Evolutionary conservation across 2,888 invertebrate species (phyloP), one percentile per base, ranked within the genome.

Genomic region (Tenthredo livida): DNA sequence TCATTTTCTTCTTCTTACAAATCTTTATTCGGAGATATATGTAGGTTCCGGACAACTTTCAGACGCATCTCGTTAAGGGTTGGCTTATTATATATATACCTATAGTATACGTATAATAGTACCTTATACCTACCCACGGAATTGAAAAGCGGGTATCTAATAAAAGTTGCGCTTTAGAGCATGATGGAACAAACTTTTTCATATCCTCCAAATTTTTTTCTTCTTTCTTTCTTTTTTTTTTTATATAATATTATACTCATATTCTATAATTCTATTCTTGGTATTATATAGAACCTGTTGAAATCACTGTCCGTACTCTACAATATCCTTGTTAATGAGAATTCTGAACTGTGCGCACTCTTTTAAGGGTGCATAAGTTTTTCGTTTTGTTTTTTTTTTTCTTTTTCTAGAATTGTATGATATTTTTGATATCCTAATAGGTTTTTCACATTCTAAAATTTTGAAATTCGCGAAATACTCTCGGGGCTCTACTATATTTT

Each of bases 91-190:
- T n/a, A 25, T 25, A 10, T 21, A 25, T 61, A n/a, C 2, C 0
- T 50, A 50, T 17, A 17, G 5, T 50, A 50, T 50, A 33, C 33
- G 33, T 33, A 33, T 33, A 33, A 33, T 33, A 33, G 33, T 33
- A 50, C 50, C 4, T 50, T n/a, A n/a, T n/a, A 50, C 17, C 17
- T n/a, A 50, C 47, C 47, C 9, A n/a, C 5, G 17, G 17, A 25
- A 61, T 61, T 61, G 61, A 61, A 61, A 61, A 61, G 61, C 7
- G n/a, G 21, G 61, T 37, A 37, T 61, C 61, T 61, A 25, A 61
- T 61, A 61, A 61, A 61, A 61, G 61, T 25, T 61, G 21, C 25
- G 61, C 61, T 25, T 61, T 25, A 25, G 61, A 61, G 12, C 61
- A 61, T 12, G 61, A 25, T 10, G 61, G 61, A 10, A 61, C 1